Evolutionary conservation across 2,888 invertebrate genomes (phyloP).

Genomic region (Caenorhabditis sp.): DNA sequence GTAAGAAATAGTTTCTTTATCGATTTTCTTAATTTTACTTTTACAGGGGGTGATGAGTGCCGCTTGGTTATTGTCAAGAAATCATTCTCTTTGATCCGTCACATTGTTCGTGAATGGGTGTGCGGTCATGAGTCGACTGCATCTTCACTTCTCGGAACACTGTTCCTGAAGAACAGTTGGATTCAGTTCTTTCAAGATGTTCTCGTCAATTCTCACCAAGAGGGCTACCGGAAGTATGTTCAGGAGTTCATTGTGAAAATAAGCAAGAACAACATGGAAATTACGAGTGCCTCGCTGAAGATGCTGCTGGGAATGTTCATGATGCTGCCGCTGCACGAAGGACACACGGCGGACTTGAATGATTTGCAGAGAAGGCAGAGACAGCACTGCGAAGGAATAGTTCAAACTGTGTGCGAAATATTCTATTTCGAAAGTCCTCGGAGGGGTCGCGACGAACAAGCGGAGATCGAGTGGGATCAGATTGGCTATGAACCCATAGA

Average conservation of each 20-base stretch:
- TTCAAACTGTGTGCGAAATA: conserved; percentile 50
- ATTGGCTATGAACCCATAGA: conserved; percentile 42
- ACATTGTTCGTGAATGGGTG: conserved; percentile 31
- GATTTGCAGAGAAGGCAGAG: conserved; percentile 50
- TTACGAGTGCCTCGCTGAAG: conserved; percentile 21
- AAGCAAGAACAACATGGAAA: conserved; percentile 19
- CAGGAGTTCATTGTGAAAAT: conserved; percentile 49
- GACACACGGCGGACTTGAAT: conserved; percentile 32
- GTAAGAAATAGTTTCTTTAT: conserved; percentile 28
- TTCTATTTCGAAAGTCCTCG: conserved; percentile 48
- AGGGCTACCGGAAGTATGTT: conserved; percentile 54
- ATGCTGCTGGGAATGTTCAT: conserved; percentile 56
- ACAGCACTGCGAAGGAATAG: conserved; percentile 46
- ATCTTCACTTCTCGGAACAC: not conserved
- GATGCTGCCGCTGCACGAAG: conserved; percentile 27
- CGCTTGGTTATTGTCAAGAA: conserved; percentile 52
- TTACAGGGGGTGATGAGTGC: conserved; percentile 57
- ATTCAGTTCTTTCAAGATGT: conserved; percentile 51
- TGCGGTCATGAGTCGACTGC: not conserved
- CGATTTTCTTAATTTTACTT: not conserved
- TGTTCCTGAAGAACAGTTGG: conserved; percentile 44
- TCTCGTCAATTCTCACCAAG: conserved; percentile 52
- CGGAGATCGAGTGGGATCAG: conserved; percentile 43
- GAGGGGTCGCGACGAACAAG: conserved; percentile 28
- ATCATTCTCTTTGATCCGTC: conserved; percentile 35